Conservation (phyloP, 2,888 invertebrate species). For the Tromatobia lineatoria region DNA sequence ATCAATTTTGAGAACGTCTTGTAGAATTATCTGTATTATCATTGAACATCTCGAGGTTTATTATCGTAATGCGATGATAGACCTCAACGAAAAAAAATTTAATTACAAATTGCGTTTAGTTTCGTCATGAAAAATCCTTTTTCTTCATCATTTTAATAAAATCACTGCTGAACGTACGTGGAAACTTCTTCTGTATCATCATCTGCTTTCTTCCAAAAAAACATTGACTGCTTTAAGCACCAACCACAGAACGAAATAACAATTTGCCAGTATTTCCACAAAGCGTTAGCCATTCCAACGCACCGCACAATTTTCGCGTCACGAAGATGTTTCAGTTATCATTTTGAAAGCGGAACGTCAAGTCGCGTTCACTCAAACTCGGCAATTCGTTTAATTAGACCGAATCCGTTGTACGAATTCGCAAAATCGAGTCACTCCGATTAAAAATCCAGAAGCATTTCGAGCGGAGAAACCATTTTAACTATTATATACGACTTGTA, state of each 20-base stretch:
- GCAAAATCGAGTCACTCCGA: neutral
- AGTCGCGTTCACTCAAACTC: neutral
- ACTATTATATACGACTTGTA: neutral
- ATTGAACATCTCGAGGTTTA: neutral
- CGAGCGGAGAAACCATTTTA: neutral
- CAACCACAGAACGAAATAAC: constrained; percentile 68
- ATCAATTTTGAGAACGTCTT: neutral
- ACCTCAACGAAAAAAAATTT: too few relatives aligned
- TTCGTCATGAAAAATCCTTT: neutral
- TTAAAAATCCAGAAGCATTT: neutral
- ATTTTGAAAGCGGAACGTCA: neutral
- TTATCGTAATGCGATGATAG: neutral
- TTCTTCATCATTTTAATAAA: neutral
- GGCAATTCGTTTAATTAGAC: neutral
- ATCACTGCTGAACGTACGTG: constrained; percentile 43
- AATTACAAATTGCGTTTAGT: neutral
- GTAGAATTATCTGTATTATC: neutral
- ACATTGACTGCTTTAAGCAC: constrained; percentile 48
- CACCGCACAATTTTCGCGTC: constrained; percentile 5
- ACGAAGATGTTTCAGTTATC: constrained; percentile 6
- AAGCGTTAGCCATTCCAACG: constrained; percentile 54
- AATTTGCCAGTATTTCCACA: constrained; percentile 62
- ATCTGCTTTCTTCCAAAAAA: constrained; percentile 40
- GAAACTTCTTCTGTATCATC: constrained; percentile 19
- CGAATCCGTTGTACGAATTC: neutral